Conservation (phyloP, 1,140 invertebrate species). For the Samia ricini region DNA sequence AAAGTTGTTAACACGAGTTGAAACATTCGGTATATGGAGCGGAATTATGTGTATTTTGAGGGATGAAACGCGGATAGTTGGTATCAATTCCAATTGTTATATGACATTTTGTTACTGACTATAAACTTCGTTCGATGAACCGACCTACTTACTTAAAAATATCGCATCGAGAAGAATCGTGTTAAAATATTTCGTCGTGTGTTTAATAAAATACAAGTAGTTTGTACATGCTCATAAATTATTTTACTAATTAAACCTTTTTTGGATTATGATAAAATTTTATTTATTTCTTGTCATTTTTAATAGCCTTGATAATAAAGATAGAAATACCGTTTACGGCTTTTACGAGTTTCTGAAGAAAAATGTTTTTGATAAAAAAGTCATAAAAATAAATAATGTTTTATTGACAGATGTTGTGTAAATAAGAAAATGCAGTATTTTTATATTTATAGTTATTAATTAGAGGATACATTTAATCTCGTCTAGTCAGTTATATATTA, state of each 20-base stretch:
- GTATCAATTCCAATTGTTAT: constrained; percentile 26
- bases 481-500: not conserved
- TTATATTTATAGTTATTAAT: no score
- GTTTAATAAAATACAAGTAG: no score
- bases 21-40: constrained; percentile 23
- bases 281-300: constrained; percentile 4
- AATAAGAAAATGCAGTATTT: no score
- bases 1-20: constrained; percentile 29
- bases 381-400: not conserved
- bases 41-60: constrained; percentile 24
- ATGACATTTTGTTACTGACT: constrained; percentile 39
- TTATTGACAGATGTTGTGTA: not conserved
- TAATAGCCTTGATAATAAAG: not conserved
- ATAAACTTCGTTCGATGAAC: constrained; percentile 61
- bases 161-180: constrained; percentile 50
- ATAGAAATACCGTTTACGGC: not conserved
- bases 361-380: not conserved
- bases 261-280: not conserved
- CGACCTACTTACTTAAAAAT: constrained; percentile 63
- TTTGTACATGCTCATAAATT: not conserved
- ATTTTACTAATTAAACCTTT: not conserved
- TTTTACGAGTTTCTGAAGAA: not conserved
- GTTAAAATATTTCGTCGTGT: constrained; percentile 15
- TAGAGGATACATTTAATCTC: no score
- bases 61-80: constrained; percentile 29